Evolutionary conservation across 30 jellyfish, hydroid and myxozoan genomes (phyloP).

Genomic region (Chrysaora quinquecirrha): DNA sequence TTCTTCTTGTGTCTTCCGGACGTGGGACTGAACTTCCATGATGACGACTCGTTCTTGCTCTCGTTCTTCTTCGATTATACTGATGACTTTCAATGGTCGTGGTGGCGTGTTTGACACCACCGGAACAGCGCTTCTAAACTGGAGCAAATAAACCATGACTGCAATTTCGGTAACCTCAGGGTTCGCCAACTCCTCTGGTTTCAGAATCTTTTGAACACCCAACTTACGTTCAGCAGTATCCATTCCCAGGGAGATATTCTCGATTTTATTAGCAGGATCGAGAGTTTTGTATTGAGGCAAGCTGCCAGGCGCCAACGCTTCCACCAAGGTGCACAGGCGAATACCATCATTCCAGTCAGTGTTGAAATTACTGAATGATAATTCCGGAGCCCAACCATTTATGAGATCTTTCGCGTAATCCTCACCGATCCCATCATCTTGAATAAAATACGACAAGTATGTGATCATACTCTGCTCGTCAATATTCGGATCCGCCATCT

Average conservation of each 20-base stretch:
- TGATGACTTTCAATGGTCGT: neutral
- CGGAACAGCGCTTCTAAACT: slow-evolving; percentile 67
- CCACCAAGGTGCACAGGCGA: slow-evolving; percentile 88
- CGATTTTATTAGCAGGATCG: slow-evolving; percentile 60
- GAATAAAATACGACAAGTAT: slow-evolving; percentile 91
- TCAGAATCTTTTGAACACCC: slow-evolving; percentile 74
- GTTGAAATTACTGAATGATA: slow-evolving; percentile 78
- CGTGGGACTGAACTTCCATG: no score
- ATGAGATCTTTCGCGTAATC: slow-evolving; percentile 74
- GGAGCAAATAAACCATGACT: slow-evolving; percentile 89
- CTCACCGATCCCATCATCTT: slow-evolving; percentile 91
- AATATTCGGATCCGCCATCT: slow-evolving; percentile 83
- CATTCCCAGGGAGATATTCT: slow-evolving; percentile 84
- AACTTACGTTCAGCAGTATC: slow-evolving; percentile 75
- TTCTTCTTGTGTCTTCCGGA: no score
- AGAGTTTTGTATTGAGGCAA: slow-evolving; percentile 30
- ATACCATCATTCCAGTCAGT: slow-evolving; percentile 99
- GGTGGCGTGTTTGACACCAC: neutral
- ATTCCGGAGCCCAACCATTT: slow-evolving; percentile 60
- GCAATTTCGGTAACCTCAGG: slow-evolving; percentile 96
- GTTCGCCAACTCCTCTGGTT: slow-evolving; percentile 90
- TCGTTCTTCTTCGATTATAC: slow-evolving; percentile 32
- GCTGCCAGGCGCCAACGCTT: slow-evolving; percentile 78
- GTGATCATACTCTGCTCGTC: slow-evolving; percentile 99
- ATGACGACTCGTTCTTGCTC: slow-evolving; percentile 34